Percentiles rank a stretch among this genome's conserved stretches.
Evolutionary conservation across 2,888 invertebrate species (phyloP).

Genomic region (Salpingus planirostris): DNA sequence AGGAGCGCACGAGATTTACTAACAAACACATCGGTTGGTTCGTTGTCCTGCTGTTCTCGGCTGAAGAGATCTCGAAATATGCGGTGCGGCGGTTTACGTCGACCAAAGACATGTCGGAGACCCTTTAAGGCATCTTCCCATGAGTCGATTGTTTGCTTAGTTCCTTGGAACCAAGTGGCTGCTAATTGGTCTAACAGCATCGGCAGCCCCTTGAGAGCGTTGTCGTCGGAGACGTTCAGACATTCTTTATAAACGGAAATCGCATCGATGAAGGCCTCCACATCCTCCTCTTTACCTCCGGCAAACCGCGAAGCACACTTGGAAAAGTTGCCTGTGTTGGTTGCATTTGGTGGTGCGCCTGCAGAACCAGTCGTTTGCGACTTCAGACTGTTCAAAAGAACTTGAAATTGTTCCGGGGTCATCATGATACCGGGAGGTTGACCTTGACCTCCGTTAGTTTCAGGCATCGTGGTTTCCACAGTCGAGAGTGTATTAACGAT

Average conservation of each 20-base stretch:
- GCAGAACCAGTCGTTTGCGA: no score
- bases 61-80: constrained; percentile 13
- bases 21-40: constrained; percentile 11
- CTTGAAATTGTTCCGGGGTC: not conserved
- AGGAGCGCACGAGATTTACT: constrained; percentile 6
- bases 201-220: constrained; percentile 19
- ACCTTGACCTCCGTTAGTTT: not conserved
- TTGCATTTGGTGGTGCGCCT: no score
- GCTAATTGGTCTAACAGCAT: constrained; percentile 19
- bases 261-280: constrained; percentile 20
- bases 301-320: constrained; percentile 15
- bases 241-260: constrained; percentile 21
- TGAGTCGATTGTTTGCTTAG: constrained; percentile 3
- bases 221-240: constrained; percentile 15
- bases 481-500: no score
- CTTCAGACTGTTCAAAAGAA: not conserved
- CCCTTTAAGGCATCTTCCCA: constrained; percentile 13
- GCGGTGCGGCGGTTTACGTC: constrained; percentile 9
- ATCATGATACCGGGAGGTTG: not conserved
- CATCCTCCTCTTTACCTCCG: constrained; percentile 11
- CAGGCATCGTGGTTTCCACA: not conserved
- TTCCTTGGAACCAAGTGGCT: no score
- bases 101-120: constrained; percentile 14
- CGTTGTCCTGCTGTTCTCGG: constrained; percentile 6
- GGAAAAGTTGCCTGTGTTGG: constrained; percentile 12